phyloP scores from a whole-genome alignment of 1,140 invertebrate species.

The Penaeus japonicus region DNA sequence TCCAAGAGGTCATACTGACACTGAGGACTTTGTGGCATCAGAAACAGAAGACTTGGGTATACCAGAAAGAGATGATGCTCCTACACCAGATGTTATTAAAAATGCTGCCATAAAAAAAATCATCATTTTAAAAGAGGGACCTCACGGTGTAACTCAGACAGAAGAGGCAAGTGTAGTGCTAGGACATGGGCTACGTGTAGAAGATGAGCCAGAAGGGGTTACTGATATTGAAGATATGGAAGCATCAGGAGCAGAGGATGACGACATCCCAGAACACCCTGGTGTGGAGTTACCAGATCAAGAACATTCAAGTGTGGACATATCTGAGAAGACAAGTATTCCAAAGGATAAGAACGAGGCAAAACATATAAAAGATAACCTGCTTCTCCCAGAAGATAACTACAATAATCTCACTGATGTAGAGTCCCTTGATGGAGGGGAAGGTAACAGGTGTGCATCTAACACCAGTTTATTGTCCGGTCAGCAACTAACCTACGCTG shows the following conservation, averaged over 20 bases:
- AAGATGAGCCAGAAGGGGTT: conserved; percentile 38
- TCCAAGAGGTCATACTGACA: conserved; percentile 47
- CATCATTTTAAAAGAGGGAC: conserved; percentile 47
- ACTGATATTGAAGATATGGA: conserved; percentile 69
- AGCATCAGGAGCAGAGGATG: conserved; percentile 67
- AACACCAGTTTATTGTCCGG: conserved; percentile 46
- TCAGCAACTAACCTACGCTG: conserved; percentile 50
- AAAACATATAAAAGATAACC: conserved; percentile 56
- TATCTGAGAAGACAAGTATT: conserved; percentile 47
- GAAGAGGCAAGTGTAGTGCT: conserved; percentile 57
- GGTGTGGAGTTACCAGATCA: conserved; percentile 32
- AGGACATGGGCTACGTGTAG: conserved; percentile 50
- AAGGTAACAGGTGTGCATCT: conserved; percentile 59
- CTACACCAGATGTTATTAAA: conserved; percentile 53
- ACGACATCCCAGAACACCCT: neutral
- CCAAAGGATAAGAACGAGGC: conserved; percentile 26
- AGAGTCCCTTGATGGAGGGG: conserved; percentile 58
- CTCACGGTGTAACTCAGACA: conserved; percentile 43
- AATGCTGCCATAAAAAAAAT: conserved; percentile 50
- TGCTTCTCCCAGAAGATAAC: conserved; percentile 54
- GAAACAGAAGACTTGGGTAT: conserved; percentile 48
- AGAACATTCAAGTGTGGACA: conserved; percentile 41
- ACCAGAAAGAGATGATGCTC: conserved; percentile 19
- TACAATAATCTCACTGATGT: conserved; percentile 54
- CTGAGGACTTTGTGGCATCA: conserved; percentile 54